Conservation (phyloP, 2,797 vertebrate species). For the Eulemur albifrons region DNA sequence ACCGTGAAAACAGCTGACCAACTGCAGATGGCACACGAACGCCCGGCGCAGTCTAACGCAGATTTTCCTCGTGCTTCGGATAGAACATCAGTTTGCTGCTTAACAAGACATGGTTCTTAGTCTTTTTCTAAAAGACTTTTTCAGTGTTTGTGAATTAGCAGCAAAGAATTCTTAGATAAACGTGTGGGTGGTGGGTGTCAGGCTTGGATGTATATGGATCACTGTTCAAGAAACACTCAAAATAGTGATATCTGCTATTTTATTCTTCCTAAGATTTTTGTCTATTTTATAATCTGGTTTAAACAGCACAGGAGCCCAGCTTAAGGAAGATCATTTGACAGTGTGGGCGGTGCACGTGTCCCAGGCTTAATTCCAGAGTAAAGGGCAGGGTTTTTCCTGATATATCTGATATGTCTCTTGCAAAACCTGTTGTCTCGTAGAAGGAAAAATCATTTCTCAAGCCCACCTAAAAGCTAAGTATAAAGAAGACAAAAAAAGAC, state of each 20-base stretch:
- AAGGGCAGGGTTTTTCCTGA: neutral
- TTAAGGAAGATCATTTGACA: neutral
- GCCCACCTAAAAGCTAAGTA: neutral
- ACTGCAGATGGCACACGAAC: rapidly evolving
- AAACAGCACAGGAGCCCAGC: neutral
- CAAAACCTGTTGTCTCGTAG: neutral
- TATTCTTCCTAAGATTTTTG: neutral
- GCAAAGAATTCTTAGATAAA: conserved; percentile 60
- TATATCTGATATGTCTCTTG: neutral
- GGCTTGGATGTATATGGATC: neutral
- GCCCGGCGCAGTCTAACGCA: rapidly evolving
- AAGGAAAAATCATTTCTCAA: neutral
- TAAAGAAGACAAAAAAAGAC: neutral
- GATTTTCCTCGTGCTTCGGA: neutral
- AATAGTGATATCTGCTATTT: neutral
- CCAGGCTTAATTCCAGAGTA: neutral
- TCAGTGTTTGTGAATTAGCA: conserved; percentile 54
- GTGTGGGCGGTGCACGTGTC: neutral
- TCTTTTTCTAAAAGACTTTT: neutral
- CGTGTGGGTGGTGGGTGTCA: neutral
- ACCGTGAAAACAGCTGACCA: neutral
- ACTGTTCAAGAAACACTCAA: conserved; percentile 14
- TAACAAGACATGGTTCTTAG: neutral
- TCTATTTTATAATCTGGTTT: neutral
- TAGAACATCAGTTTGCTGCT: neutral